Base-by-base conservation (phyloP, 1,140 invertebrate genomes). In the Bombus affinis region DNA sequence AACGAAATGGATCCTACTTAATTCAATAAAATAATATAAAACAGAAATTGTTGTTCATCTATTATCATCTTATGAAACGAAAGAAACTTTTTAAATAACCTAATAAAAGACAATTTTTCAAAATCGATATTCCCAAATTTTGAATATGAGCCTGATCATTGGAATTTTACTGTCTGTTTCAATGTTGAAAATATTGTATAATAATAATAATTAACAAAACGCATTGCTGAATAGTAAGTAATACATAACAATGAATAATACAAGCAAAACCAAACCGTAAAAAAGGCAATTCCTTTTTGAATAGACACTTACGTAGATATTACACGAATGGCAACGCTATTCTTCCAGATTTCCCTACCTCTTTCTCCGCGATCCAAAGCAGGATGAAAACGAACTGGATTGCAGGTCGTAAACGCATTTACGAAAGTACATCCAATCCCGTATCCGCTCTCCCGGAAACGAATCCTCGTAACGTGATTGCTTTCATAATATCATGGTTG, bases 391-490 rank as follows among this genome's bases (percentile, higher is more conserved):
- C 72, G 42, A 47, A 47, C 10, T 39, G 42, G 28, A 74, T 74
- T 9, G 28, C 3, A 32, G 68, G 13, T 72, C 70, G 57, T 53
- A 71, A 81, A 73, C 70, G 68, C 53, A 62, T 82, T 74, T 44
- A 42, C 47, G 80, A 47, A 82, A 82, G 62, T 65, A 81, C 47
- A 32, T 42, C 44, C 68, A 39, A 73, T 81, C 37, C 70, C 79
- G 53, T 28, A 81, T 44, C 42, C 71, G 32, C 75, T 75, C 57
- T 66, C 32, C 22, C 18, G 71, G 72, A 53, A 82, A 74, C 80
- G 57, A 82, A 75, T 82, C 57, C 42, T 65, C 71, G 71, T 75
- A 73, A 82, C 81, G 57, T 47, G 81, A 82, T 82, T 82, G 81
- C 81, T 65, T 75, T 82, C 42, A 62, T 82, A 75, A 82, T 75